Evolutionary conservation across 2,888 invertebrate genomes (phyloP).

Genomic region (Melanchra persicariae): DNA sequence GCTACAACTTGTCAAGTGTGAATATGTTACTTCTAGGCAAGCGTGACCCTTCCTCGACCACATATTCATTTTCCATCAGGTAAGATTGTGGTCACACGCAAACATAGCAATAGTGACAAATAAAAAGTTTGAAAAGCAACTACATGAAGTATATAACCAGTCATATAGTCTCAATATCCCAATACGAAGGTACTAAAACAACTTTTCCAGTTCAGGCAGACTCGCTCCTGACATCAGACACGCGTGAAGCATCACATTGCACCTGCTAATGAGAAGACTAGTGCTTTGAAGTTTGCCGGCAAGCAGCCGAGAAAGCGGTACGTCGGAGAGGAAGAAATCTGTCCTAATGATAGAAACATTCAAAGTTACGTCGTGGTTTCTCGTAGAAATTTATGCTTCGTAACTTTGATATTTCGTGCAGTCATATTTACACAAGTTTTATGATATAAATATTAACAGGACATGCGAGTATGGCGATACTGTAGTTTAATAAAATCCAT

Average conservation of each 20-base stretch:
- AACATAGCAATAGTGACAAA: no score
- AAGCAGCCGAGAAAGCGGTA: slow-evolving; percentile 1
- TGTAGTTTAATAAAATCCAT: not conserved
- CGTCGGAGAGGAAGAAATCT: slow-evolving; percentile 34
- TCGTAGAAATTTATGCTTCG: slow-evolving; percentile 10
- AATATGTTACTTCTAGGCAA: no score
- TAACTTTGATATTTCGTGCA: slow-evolving; percentile 28
- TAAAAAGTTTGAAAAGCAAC: no score
- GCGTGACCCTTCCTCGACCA: no score
- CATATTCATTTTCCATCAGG: no score
- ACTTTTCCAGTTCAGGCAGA: not conserved
- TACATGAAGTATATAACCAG: not conserved
- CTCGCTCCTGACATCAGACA: slow-evolving; percentile 34
- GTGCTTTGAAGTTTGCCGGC: slow-evolving; percentile 38
- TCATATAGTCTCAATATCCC: not conserved
- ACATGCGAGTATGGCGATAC: no score
- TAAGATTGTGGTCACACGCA: no score
- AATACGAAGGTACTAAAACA: not conserved
- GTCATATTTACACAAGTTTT: not conserved
- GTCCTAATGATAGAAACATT: slow-evolving; percentile 43
- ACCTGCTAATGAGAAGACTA: slow-evolving; percentile 46
- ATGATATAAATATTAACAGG: not conserved
- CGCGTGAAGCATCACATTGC: slow-evolving; percentile 42
- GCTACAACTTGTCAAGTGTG: no score
- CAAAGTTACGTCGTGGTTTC: slow-evolving; percentile 20